Evolutionary conservation across 2,888 invertebrate genomes (phyloP).

Genomic region (Temnothorax unifasciatus): DNA sequence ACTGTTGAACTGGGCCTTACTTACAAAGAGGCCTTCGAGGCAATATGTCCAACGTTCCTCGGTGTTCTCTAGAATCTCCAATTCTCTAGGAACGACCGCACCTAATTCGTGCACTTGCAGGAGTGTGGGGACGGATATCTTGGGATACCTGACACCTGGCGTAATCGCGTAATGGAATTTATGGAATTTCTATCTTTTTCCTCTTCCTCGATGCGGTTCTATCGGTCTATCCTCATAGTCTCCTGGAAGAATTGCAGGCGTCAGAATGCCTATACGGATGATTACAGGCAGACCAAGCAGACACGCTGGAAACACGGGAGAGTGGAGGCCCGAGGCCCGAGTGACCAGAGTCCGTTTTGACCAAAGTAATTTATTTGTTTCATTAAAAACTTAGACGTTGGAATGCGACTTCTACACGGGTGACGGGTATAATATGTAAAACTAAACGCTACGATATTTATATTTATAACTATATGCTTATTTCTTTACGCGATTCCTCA

Average conservation of each 20-base stretch:
- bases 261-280: background rate
- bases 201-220: background rate
- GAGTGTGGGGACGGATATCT: background rate
- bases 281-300: background rate
- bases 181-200: background rate
- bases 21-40: background rate
- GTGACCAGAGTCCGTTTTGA: conserved; percentile 69
- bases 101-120: background rate
- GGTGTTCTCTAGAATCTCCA: background rate
- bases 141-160: too few relatives aligned
- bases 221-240: background rate
- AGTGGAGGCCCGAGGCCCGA: background rate
- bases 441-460: conserved; percentile 84
- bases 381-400: conserved; percentile 85
- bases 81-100: background rate
- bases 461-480: conserved; percentile 76
- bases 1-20: too few relatives aligned
- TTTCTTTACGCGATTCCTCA: conserved; percentile 73
- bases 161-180: background rate
- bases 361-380: conserved; percentile 84
- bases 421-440: conserved; percentile 85
- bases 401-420: conserved; percentile 85
- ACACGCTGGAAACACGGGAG: background rate
- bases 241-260: background rate
- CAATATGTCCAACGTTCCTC: background rate